Percentiles rank a stretch among this genome's conserved stretches.
Conservation (phyloP, 2,888 invertebrate genomes). For the Sphecodes monilicornis region DNA sequence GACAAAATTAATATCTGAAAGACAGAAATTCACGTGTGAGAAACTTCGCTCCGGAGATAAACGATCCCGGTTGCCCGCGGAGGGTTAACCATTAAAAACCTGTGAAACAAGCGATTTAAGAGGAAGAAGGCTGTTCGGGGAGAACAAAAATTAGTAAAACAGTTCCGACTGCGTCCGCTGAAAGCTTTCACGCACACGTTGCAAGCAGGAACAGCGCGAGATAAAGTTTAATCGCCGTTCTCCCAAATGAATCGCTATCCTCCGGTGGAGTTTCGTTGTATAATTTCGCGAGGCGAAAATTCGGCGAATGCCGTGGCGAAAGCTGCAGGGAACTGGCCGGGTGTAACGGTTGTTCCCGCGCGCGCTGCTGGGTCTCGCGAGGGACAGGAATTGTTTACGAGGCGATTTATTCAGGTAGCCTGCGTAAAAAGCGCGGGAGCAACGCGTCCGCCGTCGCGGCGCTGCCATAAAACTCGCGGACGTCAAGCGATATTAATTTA, state of each 20-base stretch:
- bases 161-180: neutral
- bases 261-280: neutral
- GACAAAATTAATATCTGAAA: no score
- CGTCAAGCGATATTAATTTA: slow-evolving; percentile 38
- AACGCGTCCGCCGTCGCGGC: neutral
- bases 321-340: neutral
- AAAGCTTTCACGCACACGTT: neutral
- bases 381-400: slow-evolving; percentile 14
- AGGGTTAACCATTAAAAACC: no score
- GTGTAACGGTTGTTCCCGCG: neutral
- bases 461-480: slow-evolving; percentile 13
- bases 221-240: neutral
- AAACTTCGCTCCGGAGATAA: no score
- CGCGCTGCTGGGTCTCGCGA: neutral
- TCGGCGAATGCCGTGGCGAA: neutral
- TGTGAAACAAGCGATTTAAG: neutral
- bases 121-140: neutral
- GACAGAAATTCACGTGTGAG: no score
- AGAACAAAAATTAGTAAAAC: neutral
- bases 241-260: neutral
- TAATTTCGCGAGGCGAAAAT: neutral
- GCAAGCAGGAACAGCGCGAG: neutral
- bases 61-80: no score
- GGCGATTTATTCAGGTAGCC: slow-evolving; percentile 22
- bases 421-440: slow-evolving; percentile 23